Evolutionary conservation across 2,888 invertebrate species (phyloP).

Genomic region (Nomada hirtipes): DNA sequence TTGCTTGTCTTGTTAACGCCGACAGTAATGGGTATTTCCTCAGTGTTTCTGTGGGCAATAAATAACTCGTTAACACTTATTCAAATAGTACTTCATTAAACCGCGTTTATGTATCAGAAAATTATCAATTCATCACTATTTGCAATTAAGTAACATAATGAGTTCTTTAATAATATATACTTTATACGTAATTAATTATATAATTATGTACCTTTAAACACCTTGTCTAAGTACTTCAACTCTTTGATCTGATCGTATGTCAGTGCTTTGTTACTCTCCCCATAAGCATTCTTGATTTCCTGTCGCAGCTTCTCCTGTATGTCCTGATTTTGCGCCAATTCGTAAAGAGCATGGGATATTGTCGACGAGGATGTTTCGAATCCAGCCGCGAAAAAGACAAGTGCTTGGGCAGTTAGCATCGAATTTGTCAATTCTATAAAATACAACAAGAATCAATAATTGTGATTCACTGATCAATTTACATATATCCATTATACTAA

Average conservation of each 20-base stretch:
- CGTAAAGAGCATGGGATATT: constrained; percentile 72
- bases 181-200: neutral
- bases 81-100: too few species aligned
- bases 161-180: neutral
- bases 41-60: constrained; percentile 81
- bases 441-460: too few species aligned
- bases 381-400: constrained; percentile 75
- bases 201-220: constrained; percentile 77
- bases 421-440: constrained; percentile 64
- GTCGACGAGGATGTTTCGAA: constrained; percentile 76
- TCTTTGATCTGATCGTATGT: constrained; percentile 82
- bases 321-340: constrained; percentile 70
- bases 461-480: too few species aligned
- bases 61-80: too few species aligned
- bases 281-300: constrained; percentile 64
- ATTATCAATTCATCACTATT: too few species aligned
- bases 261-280: constrained; percentile 77
- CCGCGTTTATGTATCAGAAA: too few species aligned
- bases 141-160: neutral
- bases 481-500: too few species aligned
- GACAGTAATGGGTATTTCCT: constrained; percentile 83
- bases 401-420: constrained; percentile 71
- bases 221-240: constrained; percentile 84
- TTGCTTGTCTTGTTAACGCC: constrained; percentile 74
- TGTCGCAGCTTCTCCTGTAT: constrained; percentile 70